Evolutionary conservation across 2,797 vertebrate species (phyloP), one percentile per base, ranked within the genome.

Genomic region (Pangasius mekongensis): DNA sequence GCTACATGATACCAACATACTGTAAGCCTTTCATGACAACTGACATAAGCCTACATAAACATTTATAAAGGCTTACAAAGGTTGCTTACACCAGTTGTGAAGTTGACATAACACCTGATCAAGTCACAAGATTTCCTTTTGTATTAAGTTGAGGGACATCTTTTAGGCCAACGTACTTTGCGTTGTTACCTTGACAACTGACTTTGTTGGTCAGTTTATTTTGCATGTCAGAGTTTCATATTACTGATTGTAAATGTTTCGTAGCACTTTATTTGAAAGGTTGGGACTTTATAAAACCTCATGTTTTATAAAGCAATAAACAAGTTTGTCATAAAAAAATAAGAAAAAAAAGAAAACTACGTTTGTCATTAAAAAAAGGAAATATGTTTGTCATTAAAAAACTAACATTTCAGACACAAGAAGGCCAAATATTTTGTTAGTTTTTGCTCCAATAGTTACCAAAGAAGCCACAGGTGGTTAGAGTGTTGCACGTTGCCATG

Each of bases 41-140:
- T 49, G n/a, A 11, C n/a, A 13, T 67, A 83, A 30, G 14, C 43
- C 43, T 83, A 66, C 43, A 83, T 49, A 83, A 67, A 49, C 82
- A 67, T 22, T 83, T 67, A 83, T 47, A 47, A 83, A 64, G 6
- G 43, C 43, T 67, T 67, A 66, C 24, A n/a, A 83, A 83, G 24
- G 58, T n/a, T 47, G 58, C 13, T 83, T 64, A 64, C 8, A 6
- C 24, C 36, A 64, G 3, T 43, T 64, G 27, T n/a, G 58, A 83
- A 62, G 39, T 83, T 47, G 36, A 47, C 58, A 43, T 82, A 64
- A 83, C 39, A n/a, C 81, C 24, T 47, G 27, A 64, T 64, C 10
- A 47, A 83, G 39, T 39, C 60, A 64, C 58, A 64, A 64, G 60
- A 64, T 47, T 83, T 27, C 7, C 39, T 10, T 30, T 22, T 13